Percentiles rank a stretch among this genome's conserved stretches.
phyloP scores from a whole-genome alignment of 1,140 invertebrate species.

The Leptopilina boulardi region DNA sequence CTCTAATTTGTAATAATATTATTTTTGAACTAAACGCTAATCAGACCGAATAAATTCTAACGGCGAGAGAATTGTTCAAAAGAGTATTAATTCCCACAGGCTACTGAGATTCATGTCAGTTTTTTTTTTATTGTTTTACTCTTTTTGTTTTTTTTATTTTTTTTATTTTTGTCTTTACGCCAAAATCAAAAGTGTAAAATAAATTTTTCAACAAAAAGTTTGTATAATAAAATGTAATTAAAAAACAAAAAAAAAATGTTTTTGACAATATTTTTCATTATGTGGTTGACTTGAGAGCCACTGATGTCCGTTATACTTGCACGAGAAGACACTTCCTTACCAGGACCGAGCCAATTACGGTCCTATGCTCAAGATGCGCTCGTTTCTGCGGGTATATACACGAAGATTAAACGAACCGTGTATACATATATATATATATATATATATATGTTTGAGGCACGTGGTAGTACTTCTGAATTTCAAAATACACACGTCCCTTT shows the following conservation, averaged over 20 bases:
- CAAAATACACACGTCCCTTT: conserved; percentile 23
- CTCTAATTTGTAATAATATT: conserved; percentile 17
- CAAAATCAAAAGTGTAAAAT: too few relatives aligned
- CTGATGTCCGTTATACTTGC: conserved; percentile 22
- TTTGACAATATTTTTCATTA: background rate
- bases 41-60: background rate
- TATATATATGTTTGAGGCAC: conserved; percentile 28
- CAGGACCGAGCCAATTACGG: conserved; percentile 29
- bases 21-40: conserved; percentile 11
- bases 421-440: too few relatives aligned
- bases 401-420: conserved; percentile 27
- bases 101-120: background rate
- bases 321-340: conserved; percentile 27
- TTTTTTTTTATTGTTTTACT: background rate
- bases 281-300: conserved; percentile 8
- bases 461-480: conserved; percentile 26
- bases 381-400: conserved; percentile 22
- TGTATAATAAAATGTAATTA: too few relatives aligned
- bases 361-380: conserved; percentile 14
- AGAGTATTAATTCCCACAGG: background rate
- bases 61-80: background rate
- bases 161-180: too few relatives aligned
- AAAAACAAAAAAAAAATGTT: too few relatives aligned
- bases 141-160: background rate
- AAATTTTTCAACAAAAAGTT: too few relatives aligned